These are phyloP conservation scores for Stegostoma tigrinum DNA, from an alignment of 2,113 vertebrate species.

Conservation along the genomic window DNA sequence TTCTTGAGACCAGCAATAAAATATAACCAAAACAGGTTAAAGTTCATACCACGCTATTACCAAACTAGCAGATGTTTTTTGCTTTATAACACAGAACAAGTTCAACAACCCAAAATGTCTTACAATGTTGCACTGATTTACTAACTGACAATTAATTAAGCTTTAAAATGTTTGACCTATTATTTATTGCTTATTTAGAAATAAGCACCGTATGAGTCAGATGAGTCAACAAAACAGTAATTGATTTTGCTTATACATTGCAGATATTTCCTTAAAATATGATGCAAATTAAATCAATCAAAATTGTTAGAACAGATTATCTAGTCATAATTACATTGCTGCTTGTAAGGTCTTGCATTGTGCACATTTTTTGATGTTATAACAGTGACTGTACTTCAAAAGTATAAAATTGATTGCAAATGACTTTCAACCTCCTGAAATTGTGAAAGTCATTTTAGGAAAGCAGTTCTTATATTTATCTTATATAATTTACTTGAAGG, in stretches of 20 bases:
- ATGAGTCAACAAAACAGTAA: neutral
- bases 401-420: neutral
- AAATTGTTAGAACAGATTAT: neutral
- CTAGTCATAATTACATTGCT: neutral
- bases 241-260: neutral
- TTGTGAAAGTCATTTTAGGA: neutral
- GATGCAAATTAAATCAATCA: neutral
- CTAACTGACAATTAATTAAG: no score
- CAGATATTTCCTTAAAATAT: neutral
- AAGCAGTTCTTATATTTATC: neutral
- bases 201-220: neutral
- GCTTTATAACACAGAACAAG: no score
- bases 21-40: no score
- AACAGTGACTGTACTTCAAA: neutral
- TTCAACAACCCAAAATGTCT: no score
- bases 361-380: neutral
- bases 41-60: no score
- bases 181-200: neutral
- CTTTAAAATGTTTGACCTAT: neutral
- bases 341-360: neutral
- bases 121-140: no score
- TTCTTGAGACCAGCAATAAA: neutral
- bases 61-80: no score
- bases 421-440: neutral
- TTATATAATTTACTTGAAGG: neutral